phyloP scores from a whole-genome alignment of 2,888 invertebrate genomes.

The Polymixis lichenea region DNA sequence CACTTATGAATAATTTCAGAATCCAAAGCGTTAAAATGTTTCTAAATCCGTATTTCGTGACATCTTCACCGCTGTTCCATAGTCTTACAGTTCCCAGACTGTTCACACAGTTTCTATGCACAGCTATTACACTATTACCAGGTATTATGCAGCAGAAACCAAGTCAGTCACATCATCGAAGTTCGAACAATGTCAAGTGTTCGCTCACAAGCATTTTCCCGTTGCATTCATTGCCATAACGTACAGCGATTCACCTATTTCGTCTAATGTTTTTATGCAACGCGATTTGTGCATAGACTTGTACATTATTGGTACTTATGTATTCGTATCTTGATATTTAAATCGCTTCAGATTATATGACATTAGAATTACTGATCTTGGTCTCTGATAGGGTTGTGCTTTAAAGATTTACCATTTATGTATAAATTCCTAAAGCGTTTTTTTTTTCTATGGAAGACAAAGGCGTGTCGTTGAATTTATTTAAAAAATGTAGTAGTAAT shows the following conservation, averaged over 20 bases:
- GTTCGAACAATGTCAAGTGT: constrained; percentile 64
- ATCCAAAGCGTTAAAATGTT: constrained; percentile 23
- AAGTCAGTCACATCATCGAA: constrained; percentile 62
- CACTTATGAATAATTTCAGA: constrained; percentile 37
- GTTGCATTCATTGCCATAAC: constrained; percentile 61
- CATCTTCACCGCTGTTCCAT: constrained; percentile 42
- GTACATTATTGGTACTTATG: constrained; percentile 39
- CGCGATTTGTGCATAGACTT: constrained; percentile 56
- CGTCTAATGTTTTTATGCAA: constrained; percentile 67
- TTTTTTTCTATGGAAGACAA: constrained; percentile 19
- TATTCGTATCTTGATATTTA: constrained; percentile 63
- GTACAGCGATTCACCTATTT: constrained; percentile 69
- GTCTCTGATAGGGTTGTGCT: constrained; percentile 27
- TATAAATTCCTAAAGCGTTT: constrained; percentile 11
- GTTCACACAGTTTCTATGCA: constrained; percentile 45
- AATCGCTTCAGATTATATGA: constrained; percentile 64
- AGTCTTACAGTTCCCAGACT: constrained; percentile 25
- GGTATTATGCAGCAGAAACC: constrained; percentile 60
- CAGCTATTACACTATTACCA: constrained; percentile 50
- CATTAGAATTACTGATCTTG: constrained; percentile 64
- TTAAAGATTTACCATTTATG: constrained; percentile 11
- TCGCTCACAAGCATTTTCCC: constrained; percentile 48
- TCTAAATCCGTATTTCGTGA: constrained; percentile 42
- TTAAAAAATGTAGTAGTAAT: background rate
- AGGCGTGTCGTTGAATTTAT: background rate